These are phyloP conservation scores for Notoglanidium macrostoma DNA, from an alignment of 2,797 vertebrate genomes.

Conservation along the genomic window DNA sequence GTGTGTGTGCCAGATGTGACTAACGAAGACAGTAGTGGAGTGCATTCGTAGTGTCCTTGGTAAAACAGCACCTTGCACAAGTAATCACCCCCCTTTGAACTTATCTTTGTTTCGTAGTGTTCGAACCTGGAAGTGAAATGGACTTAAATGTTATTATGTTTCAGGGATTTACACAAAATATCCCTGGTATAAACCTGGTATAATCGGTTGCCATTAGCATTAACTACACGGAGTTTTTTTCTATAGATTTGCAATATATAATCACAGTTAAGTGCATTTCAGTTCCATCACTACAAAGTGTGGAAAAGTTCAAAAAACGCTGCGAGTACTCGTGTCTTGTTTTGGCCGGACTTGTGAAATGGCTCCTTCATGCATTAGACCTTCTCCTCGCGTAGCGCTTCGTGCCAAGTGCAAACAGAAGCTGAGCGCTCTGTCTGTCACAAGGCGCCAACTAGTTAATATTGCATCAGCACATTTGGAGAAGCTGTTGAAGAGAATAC, in stretches of 20 bases:
- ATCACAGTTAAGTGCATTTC: background rate
- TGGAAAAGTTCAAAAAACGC: constrained; percentile 10
- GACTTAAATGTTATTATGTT: background rate
- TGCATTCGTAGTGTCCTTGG: background rate
- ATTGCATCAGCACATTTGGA: constrained; percentile 47
- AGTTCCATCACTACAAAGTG: background rate
- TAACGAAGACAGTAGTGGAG: background rate
- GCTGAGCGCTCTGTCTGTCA: constrained; percentile 42
- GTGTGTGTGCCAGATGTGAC: background rate
- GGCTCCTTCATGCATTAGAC: background rate
- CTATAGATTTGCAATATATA: background rate
- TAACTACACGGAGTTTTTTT: background rate
- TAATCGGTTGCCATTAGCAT: background rate
- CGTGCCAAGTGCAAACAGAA: constrained; percentile 32
- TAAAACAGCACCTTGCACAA: background rate
- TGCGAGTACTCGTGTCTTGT: too few relatives aligned
- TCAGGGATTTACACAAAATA: background rate
- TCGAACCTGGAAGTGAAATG: background rate
- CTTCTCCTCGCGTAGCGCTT: background rate
- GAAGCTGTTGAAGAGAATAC: constrained; percentile 34
- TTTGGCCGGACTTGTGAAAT: constrained; percentile 5
- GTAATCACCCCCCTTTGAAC: background rate
- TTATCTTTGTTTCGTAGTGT: background rate
- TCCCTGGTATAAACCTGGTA: background rate
- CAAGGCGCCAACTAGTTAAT: constrained; percentile 41